Percentiles rank a stretch among this genome's conserved stretches.
These are phyloP conservation scores for Merodon equestris DNA, from an alignment of 2,888 invertebrate genomes.

Conservation along the genomic window DNA sequence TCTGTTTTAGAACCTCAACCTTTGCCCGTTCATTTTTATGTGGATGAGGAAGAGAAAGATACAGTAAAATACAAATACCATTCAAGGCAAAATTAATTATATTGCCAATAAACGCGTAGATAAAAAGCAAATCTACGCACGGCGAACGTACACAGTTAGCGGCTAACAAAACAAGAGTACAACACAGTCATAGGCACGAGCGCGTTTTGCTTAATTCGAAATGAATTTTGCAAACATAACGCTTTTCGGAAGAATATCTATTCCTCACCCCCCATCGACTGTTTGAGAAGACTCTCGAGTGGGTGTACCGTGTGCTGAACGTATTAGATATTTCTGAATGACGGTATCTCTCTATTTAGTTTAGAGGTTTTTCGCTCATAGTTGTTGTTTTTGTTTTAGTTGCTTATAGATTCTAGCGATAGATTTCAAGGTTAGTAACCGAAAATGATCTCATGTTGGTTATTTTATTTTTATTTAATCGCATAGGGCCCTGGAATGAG, in stretches of 20 bases:
- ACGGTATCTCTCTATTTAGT: conserved; percentile 20
- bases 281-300: conserved; percentile 7
- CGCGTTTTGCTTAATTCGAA: too few relatives aligned
- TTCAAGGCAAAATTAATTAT: conserved; percentile 48
- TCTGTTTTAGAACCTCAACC: too few relatives aligned
- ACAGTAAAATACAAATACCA: conserved; percentile 1
- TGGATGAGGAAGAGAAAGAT: conserved; percentile 1
- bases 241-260: too few relatives aligned
- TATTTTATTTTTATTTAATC: too few relatives aligned
- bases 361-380: background rate
- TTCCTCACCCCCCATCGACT: too few relatives aligned
- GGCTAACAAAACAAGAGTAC: background rate
- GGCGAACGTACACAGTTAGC: conserved; percentile 10
- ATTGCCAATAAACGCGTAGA: conserved; percentile 30
- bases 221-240: too few relatives aligned
- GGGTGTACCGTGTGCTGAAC: conserved; percentile 27
- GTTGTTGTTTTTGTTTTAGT: background rate
- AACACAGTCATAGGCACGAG: too few relatives aligned
- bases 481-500: background rate
- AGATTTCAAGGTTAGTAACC: conserved; percentile 41
- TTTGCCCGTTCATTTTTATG: background rate
- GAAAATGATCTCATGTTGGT: conserved; percentile 6
- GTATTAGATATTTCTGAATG: conserved; percentile 21
- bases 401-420: conserved; percentile 17
- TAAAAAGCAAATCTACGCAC: conserved; percentile 29